These are phyloP conservation scores for Platanista minor DNA, from an alignment of 2,113 vertebrate genomes.

Conservation along the genomic window DNA sequence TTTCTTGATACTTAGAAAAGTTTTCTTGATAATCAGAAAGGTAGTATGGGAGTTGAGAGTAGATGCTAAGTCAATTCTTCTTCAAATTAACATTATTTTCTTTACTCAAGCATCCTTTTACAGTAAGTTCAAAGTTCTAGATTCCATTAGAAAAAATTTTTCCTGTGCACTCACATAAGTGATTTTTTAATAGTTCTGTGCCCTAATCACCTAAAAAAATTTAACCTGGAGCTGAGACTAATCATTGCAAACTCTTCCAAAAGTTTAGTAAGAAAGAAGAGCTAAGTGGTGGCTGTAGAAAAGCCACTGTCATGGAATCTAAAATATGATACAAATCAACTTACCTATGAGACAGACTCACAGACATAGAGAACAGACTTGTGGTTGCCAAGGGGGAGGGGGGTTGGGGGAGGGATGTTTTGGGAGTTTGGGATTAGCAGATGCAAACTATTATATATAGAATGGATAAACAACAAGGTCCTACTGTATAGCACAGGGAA, in stretches of 20 bases:
- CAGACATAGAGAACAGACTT: not conserved
- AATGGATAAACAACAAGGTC: not conserved
- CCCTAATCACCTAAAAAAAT: not conserved
- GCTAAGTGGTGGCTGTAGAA: not conserved
- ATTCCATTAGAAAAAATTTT: not conserved
- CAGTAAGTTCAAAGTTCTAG: constrained; percentile 25
- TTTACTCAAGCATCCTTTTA: not conserved
- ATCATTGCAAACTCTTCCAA: not conserved
- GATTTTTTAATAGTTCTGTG: not conserved
- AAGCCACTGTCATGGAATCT: not conserved
- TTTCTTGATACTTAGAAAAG: not conserved
- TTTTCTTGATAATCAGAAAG: not conserved
- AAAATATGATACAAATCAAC: not conserved
- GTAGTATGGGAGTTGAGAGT: not conserved
- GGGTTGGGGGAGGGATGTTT: not conserved
- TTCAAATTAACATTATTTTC: not conserved
- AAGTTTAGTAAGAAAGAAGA: constrained; percentile 16
- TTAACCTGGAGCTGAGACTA: not conserved
- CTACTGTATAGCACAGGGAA: not conserved
- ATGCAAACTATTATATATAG: not conserved
- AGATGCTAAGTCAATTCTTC: not conserved
- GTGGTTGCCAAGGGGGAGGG: not conserved
- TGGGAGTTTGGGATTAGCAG: not conserved
- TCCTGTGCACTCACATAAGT: not conserved
- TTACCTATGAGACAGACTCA: not conserved